These are phyloP conservation scores for Orchesella cincta DNA, from an alignment of 1,140 invertebrate species.

Conservation along the genomic window DNA sequence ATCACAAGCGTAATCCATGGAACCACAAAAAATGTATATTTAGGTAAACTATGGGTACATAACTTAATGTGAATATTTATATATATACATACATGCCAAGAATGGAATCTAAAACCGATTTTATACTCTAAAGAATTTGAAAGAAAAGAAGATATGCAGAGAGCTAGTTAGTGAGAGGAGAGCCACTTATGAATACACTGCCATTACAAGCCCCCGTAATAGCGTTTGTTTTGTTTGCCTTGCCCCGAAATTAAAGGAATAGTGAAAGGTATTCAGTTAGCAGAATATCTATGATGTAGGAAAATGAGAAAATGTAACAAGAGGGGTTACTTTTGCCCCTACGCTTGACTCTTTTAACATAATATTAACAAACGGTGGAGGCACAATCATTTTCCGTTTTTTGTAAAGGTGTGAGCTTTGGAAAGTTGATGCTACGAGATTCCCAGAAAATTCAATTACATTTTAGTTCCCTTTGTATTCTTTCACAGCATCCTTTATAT, in stretches of 20 bases:
- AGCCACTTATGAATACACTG: too few species aligned
- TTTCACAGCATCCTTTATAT: not conserved
- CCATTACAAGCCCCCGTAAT: too few species aligned
- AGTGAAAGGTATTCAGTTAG: not conserved
- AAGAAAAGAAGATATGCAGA: too few species aligned
- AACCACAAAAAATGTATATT: too few species aligned
- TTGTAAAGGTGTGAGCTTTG: conserved; percentile 19
- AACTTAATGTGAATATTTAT: too few species aligned
- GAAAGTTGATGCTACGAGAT: conserved; percentile 9
- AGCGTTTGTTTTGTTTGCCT: too few species aligned
- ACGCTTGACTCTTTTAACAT: not conserved
- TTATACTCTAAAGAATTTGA: too few species aligned
- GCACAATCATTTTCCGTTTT: not conserved
- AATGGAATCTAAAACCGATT: too few species aligned
- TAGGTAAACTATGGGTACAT: too few species aligned
- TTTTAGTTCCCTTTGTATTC: conserved; percentile 5
- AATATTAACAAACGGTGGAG: not conserved
- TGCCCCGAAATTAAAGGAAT: not conserved
- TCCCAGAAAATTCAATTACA: conserved; percentile 13
- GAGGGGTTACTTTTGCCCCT: not conserved
- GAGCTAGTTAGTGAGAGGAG: too few species aligned
- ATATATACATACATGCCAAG: too few species aligned
- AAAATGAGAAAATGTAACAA: not conserved
- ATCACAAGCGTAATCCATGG: conserved; percentile 9
- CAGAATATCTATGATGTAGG: not conserved